Evolutionary conservation across 2,113 vertebrate genomes (phyloP).

Genomic region (Catharus minimus): DNA sequence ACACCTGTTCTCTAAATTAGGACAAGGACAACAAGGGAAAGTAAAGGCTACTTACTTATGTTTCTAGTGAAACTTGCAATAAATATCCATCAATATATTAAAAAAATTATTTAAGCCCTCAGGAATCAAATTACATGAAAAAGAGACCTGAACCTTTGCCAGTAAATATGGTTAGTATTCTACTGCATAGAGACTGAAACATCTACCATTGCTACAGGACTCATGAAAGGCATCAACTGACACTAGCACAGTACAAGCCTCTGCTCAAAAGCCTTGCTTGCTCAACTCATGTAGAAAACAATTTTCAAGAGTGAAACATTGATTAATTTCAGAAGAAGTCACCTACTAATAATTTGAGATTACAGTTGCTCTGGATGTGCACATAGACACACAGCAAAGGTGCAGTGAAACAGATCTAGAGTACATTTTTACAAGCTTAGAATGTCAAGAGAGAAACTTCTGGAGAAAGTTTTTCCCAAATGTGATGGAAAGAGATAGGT

Average conservation of each 20-base stretch:
- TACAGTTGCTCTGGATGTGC: not conserved
- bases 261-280: accelerated
- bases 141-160: not conserved
- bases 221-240: not conserved
- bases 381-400: not conserved
- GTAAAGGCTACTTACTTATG: not conserved
- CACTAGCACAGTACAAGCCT: not conserved
- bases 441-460: not conserved
- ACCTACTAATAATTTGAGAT: not conserved
- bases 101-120: not conserved
- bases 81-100: not conserved
- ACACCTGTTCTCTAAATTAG: too few relatives aligned
- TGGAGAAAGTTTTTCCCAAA: not conserved
- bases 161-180: not conserved
- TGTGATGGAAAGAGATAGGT: not conserved
- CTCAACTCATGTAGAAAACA: not conserved
- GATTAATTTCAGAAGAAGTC: not conserved
- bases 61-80: not conserved
- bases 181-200: not conserved
- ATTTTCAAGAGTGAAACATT: not conserved
- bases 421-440: not conserved
- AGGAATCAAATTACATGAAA: not conserved
- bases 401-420: not conserved
- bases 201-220: not conserved
- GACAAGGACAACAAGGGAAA: not conserved